phyloP scores from a whole-genome alignment of 2,888 invertebrate genomes.

The Theristus sp. region DNA sequence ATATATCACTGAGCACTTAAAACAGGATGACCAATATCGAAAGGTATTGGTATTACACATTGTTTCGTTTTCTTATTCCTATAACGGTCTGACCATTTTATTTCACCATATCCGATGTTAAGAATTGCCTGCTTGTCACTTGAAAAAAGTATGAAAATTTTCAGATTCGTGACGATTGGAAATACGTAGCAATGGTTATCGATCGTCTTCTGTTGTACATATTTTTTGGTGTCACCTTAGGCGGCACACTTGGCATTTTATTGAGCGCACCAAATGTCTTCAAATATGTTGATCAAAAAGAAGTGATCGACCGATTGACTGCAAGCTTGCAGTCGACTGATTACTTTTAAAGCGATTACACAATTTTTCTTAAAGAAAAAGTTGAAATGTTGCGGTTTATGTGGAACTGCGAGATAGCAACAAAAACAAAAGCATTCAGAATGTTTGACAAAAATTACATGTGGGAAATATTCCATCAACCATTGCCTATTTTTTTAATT shows the following conservation, averaged over 20 bases:
- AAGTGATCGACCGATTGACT: neutral
- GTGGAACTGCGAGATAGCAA: too few species aligned
- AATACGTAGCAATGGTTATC: constrained; percentile 37
- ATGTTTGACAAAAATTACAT: too few species aligned
- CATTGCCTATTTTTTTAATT: too few species aligned
- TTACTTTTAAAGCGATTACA: too few species aligned
- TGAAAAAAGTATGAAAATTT: too few species aligned
- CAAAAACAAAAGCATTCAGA: too few species aligned
- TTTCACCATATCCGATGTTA: neutral
- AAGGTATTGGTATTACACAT: constrained; percentile 13
- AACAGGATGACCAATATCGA: constrained; percentile 23
- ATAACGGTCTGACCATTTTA: too few species aligned
- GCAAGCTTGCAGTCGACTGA: too few species aligned
- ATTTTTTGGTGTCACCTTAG: constrained; percentile 34
- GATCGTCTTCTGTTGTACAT: constrained; percentile 36
- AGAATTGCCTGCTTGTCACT: neutral
- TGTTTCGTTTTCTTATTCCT: neutral
- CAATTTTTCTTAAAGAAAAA: too few species aligned
- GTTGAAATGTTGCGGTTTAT: too few species aligned
- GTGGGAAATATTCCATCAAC: too few species aligned
- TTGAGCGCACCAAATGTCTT: constrained; percentile 34
- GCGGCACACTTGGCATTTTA: constrained; percentile 33
- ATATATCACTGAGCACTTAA: constrained; percentile 28
- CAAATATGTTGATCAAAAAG: constrained; percentile 20
- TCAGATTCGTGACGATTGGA: constrained; percentile 38